phyloP scores from a whole-genome alignment of 2,113 vertebrate species.

The Promerops cafer region DNA sequence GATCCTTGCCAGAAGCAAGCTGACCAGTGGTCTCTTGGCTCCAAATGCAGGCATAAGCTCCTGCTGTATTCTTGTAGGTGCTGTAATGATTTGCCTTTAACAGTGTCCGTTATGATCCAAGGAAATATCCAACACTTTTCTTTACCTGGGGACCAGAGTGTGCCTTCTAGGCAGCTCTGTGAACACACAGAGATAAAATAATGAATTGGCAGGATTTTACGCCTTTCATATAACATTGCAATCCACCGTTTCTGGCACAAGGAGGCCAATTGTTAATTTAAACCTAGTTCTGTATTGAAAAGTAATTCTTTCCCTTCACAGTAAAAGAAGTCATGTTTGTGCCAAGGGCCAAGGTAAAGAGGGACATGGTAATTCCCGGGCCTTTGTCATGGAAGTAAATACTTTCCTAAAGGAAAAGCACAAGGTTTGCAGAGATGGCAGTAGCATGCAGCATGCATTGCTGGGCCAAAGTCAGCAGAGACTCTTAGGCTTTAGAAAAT shows the following conservation, averaged over 20 bases:
- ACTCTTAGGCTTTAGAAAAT: not conserved
- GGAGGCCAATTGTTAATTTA: not conserved
- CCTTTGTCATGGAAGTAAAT: not conserved
- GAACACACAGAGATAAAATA: not conserved
- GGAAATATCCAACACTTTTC: not conserved
- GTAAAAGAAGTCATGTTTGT: not conserved
- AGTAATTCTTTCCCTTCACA: not conserved
- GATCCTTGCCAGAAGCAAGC: not conserved
- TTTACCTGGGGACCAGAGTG: not conserved
- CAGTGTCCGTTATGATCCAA: not conserved
- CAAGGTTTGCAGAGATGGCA: not conserved
- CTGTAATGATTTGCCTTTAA: not conserved
- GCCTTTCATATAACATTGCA: not conserved
- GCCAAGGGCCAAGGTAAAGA: not conserved
- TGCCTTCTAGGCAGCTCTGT: not conserved
- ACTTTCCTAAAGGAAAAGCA: not conserved
- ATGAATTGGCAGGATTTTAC: not conserved
- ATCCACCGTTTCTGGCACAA: not conserved
- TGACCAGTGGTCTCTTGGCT: not conserved
- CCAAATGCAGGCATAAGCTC: not conserved
- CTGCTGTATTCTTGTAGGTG: not conserved
- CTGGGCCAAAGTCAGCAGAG: not conserved
- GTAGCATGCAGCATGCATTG: not conserved
- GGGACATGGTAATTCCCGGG: not conserved
- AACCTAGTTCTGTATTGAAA: not conserved